Percentiles rank a stretch among this genome's conserved stretches.
phyloP scores from a whole-genome alignment of 2,888 invertebrate species.

The Agrochola circellaris region DNA sequence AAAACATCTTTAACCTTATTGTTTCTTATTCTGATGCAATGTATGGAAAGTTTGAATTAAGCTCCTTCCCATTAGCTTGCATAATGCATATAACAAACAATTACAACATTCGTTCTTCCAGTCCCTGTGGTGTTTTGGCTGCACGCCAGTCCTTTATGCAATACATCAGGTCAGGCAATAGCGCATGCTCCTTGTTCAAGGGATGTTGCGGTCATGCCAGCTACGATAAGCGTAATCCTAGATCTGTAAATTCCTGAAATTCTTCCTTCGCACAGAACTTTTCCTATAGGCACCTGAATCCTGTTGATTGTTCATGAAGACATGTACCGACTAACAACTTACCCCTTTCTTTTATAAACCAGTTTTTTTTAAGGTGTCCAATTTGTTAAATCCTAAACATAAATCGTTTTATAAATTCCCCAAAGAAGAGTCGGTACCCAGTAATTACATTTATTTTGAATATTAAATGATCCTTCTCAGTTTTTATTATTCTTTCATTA shows the following conservation, averaged over 20 bases:
- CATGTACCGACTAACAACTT: not conserved
- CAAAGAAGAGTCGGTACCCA: conserved; percentile 28
- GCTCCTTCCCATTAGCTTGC: conserved; percentile 1
- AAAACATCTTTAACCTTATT: not conserved
- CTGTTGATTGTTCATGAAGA: not conserved
- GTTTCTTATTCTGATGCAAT: not conserved
- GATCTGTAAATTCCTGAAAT: not conserved
- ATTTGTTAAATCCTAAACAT: conserved; percentile 18
- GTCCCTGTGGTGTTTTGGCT: conserved; percentile 38
- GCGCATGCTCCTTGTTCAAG: conserved; percentile 5
- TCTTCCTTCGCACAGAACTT: not conserved
- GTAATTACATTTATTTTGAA: conserved; percentile 59
- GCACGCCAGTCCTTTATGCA: conserved; percentile 48
- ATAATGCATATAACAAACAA: conserved; percentile 26
- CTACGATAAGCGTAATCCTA: conserved; percentile 32
- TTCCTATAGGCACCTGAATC: not conserved
- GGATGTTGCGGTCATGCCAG: conserved; percentile 26
- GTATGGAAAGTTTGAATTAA: conserved; percentile 21
- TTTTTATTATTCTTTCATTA: conserved; percentile 68
- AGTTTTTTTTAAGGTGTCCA: conserved; percentile 1
- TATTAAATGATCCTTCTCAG: conserved; percentile 53
- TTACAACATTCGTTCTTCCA: conserved; percentile 21
- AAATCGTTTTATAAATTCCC: conserved; percentile 40
- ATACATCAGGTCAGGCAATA: conserved; percentile 31
- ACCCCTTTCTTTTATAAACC: not conserved